Base-by-base conservation (phyloP, 1,140 invertebrate species). In the Steinernema feltiae region DNA sequence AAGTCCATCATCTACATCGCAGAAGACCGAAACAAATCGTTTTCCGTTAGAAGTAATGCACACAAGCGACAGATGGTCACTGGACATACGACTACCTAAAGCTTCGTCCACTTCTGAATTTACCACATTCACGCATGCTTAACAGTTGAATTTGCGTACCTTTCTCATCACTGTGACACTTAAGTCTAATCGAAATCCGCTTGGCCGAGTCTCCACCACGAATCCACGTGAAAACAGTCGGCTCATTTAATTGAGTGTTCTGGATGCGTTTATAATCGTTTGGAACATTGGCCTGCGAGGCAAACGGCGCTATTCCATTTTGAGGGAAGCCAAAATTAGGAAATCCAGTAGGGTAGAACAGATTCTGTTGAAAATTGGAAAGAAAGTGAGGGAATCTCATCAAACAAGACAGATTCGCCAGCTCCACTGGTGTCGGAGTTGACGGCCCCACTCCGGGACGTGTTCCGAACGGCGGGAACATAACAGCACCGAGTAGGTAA, bases 311-410 rank as follows among this genome's bases (percentile, higher is more conserved):
- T 12, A 63, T 3, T n/a, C 53, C 53, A 27, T 63, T 63, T 3
- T 7, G 53, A 12, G 53, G 53, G 24, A 63, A 63, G 7, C 7
- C 12, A 27, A 63, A 7, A 63, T 63, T 63, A 17, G 53, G 53
- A 21, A 63, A 63, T 15, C 15, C 53, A 63, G 7, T 21, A 12
- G 53, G 24, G 24, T 63, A 63, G 15, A 63, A 27, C 12, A 63
- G 15, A 27, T 63, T 63, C 24, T 63, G 53, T 63, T 63, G 53
- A 21, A 63, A 63, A 27, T 63, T 63, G 24, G 53, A 63, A 3
- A 63, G 53, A 3, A 63, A 63, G 24, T 63, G 53, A 27, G 53
- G 53, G 24, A 63, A 63, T 27, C 53, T 63, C 53, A 63, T 63
- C 15, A 63, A 21, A 63, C 53, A 63, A n/a, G 53, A 63, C 3